Percentiles rank a stretch among this genome's conserved stretches.
phyloP scores from a whole-genome alignment of 2,888 invertebrate species.

The Neoitamus cyanurus region DNA sequence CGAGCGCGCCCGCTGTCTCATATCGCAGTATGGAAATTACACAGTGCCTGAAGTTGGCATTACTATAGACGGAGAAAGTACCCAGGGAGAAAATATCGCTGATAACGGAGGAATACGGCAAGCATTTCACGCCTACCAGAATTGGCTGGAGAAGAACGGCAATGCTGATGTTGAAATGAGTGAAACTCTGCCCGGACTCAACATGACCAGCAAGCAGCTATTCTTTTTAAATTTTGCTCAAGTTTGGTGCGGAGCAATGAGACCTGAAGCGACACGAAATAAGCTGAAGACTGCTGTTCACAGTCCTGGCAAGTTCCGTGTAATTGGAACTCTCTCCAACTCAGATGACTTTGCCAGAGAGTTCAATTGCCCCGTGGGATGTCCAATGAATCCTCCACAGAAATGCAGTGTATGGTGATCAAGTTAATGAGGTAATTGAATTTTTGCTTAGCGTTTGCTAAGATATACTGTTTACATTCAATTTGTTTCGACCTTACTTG shows the following conservation, averaged over 20 bases:
- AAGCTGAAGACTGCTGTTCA: slow-evolving; percentile 86
- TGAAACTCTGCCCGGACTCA: slow-evolving; percentile 78
- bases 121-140: slow-evolving; percentile 86
- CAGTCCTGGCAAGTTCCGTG: slow-evolving; percentile 83
- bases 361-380: slow-evolving; percentile 76
- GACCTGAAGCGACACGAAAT: slow-evolving; percentile 83
- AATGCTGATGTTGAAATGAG: slow-evolving; percentile 55
- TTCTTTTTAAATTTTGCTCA: slow-evolving; percentile 93
- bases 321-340: slow-evolving; percentile 82
- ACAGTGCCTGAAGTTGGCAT: slow-evolving; percentile 82
- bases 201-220: slow-evolving; percentile 82
- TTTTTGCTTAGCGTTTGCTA: not conserved
- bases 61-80: slow-evolving; percentile 80
- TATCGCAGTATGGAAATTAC: slow-evolving; percentile 88
- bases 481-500: not conserved
- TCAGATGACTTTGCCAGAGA: slow-evolving; percentile 80
- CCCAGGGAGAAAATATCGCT: slow-evolving; percentile 92
- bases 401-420: slow-evolving; percentile 83
- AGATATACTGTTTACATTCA: not conserved
- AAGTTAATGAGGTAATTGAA: slow-evolving; percentile 3
- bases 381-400: slow-evolving; percentile 81
- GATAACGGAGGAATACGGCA: slow-evolving; percentile 97
- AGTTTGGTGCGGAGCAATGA: slow-evolving; percentile 85
- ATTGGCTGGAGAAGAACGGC: slow-evolving; percentile 74
- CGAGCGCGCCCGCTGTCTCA: slow-evolving; percentile 80